Evolutionary conservation across 2,888 invertebrate species (phyloP).

Genomic region (Ptilodon capucinus): DNA sequence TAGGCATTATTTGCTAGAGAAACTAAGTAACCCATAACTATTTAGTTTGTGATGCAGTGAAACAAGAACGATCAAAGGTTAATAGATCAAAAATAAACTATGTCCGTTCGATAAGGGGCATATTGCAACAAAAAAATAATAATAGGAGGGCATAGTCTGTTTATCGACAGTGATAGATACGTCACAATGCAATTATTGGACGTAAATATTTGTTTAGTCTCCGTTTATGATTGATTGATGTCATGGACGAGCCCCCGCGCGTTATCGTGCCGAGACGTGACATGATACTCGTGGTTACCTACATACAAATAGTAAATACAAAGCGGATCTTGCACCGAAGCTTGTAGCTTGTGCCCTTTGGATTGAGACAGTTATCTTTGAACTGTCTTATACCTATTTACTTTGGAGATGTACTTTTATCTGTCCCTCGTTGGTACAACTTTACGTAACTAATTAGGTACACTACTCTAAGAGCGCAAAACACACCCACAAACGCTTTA

Average conservation of each 20-base stretch:
- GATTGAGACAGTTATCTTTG: slow-evolving; percentile 18
- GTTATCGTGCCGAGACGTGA: slow-evolving; percentile 50
- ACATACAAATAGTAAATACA: slow-evolving; percentile 30
- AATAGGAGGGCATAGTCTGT: slow-evolving; percentile 19
- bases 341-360: slow-evolving; percentile 20
- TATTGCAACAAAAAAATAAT: slow-evolving; percentile 36
- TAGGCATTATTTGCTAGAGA: too few species aligned
- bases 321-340: slow-evolving; percentile 50
- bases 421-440: too few species aligned
- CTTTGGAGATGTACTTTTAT: too few species aligned
- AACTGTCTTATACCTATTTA: not conserved
- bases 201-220: slow-evolving; percentile 73
- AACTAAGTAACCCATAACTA: not conserved
- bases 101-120: slow-evolving; percentile 33
- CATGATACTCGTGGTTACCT: slow-evolving; percentile 17
- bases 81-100: slow-evolving; percentile 40
- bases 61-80: slow-evolving; percentile 36
- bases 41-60: not conserved
- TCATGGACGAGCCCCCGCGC: slow-evolving; percentile 78
- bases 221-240: slow-evolving; percentile 61
- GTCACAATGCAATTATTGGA: slow-evolving; percentile 65
- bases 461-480: too few species aligned
- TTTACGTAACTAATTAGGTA: too few species aligned
- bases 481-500: too few species aligned
- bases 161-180: slow-evolving; percentile 35